These are phyloP conservation scores for Thaumatotibia leucotreta DNA, from an alignment of 1,140 invertebrate genomes.

Conservation along the genomic window DNA sequence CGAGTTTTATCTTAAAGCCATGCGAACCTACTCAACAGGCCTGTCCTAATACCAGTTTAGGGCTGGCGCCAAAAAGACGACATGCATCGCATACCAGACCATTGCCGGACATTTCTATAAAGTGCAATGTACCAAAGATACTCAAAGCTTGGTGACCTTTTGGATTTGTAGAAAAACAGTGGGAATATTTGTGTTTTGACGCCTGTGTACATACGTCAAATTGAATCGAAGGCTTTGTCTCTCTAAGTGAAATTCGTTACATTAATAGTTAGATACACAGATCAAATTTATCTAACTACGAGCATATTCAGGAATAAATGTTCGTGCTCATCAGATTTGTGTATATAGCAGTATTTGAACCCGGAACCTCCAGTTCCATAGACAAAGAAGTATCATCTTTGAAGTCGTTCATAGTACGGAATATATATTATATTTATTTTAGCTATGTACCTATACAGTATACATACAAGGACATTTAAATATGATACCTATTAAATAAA, in stretches of 20 bases:
- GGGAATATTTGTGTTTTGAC: neutral
- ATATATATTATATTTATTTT: no score
- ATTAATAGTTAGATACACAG: no score
- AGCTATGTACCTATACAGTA: no score
- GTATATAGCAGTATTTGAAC: no score
- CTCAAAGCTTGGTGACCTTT: neutral
- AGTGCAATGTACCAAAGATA: neutral
- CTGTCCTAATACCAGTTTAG: slow-evolving; percentile 12
- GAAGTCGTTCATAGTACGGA: no score
- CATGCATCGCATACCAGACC: slow-evolving; percentile 12
- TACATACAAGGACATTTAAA: no score
- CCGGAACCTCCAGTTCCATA: no score
- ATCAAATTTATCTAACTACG: no score
- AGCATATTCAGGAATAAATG: no score
- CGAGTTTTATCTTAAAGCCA: neutral
- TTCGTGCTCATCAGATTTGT: no score
- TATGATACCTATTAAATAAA: no score
- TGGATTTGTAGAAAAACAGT: neutral
- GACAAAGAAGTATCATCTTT: no score
- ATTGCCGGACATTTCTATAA: neutral
- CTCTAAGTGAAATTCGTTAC: neutral
- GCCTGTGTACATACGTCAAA: neutral
- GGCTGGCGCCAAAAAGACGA: slow-evolving; percentile 8
- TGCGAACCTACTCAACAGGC: slow-evolving; percentile 7
- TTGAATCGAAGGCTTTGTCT: neutral